Evolutionary conservation across 2,113 vertebrate genomes (phyloP), one percentile per base, ranked within the genome.

Genomic region (Sitta europaea): DNA sequence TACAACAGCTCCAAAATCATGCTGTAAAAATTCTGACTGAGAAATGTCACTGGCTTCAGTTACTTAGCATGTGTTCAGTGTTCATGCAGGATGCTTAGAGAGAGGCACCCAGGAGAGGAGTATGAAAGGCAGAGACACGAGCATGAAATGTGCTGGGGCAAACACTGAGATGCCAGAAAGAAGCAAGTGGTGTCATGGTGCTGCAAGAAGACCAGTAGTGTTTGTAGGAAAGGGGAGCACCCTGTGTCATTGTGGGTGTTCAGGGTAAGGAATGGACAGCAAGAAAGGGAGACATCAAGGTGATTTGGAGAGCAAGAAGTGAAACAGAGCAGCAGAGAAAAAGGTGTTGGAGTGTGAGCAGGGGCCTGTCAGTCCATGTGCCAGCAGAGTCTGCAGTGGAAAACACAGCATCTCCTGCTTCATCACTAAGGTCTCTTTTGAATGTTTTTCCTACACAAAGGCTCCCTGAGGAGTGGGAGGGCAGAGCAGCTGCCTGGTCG

Each of bases 401-500:
- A 7, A 66, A 5, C 3, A 13, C 35, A 80, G 29, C 4, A 40
- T 53, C 19, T 51, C 18, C 22, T 55, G 5, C 11, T 17, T 62
- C 15, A 14, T 78, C 20, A 23, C 36, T 55, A 75, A 71, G 16
- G 19, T 72, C 13, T 0, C 1, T 42, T 90, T 75, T n/a, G 7
- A 27, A 36, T 2, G 0, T 5, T 63, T 86, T 79, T 65, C 16
- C 36, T 63, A 5, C 15, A 14, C 4, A 3, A 71, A 20, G 14
- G 3, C 4, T 72, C 27, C 33, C 27, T 29, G 8, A 82, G 13
- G 19, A 47, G 7, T 25, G 14, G 17, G 54, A 76, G 4, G 31
- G 4, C 22, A 50, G 73, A 43, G 19, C 2, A 6, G 4, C 38
- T 10, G 2, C 38, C 10, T 10, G 33, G 14, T 9, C 0, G 0